Conservation (phyloP, 1,140 invertebrate genomes). For the Hyles euphorbiae region DNA sequence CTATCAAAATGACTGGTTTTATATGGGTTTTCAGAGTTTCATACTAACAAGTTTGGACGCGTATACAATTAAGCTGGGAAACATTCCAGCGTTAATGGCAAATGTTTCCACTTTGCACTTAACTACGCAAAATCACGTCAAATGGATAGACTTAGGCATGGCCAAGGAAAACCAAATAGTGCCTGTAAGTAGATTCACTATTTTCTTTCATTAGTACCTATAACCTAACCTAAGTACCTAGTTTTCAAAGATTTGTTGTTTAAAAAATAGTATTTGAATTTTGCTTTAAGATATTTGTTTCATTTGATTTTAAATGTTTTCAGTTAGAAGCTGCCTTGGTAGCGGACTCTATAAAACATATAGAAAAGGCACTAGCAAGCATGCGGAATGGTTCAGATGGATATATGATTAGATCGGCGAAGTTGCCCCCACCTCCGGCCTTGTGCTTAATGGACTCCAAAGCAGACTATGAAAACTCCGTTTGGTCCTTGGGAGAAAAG, state of each 20-base stretch:
- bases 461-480: conserved; percentile 36
- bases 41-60: conserved; percentile 56
- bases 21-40: conserved; percentile 47
- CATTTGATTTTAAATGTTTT: conserved; percentile 11
- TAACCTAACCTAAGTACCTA: too few relatives aligned
- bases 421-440: conserved; percentile 3
- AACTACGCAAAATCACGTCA: conserved; percentile 39
- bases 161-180: conserved; percentile 27
- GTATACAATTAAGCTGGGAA: conserved; percentile 42
- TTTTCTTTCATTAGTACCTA: too few relatives aligned
- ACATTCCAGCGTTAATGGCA: conserved; percentile 47
- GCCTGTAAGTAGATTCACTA: conserved; percentile 21
- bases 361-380: conserved; percentile 55
- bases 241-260: too few relatives aligned
- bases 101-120: conserved; percentile 62
- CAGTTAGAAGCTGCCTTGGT: conserved; percentile 59
- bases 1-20: too few relatives aligned
- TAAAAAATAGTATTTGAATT: too few relatives aligned
- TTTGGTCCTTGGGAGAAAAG: conserved; percentile 42
- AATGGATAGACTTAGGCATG: conserved; percentile 55
- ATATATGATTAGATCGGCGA: conserved; percentile 4
- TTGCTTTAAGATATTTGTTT: too few relatives aligned
- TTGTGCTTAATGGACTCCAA: conserved; percentile 1
- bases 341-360: conserved; percentile 52
- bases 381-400: conserved; percentile 25